Conservation (phyloP, 1,140 invertebrate genomes). For the Trichogramma pretiosum region DNA sequence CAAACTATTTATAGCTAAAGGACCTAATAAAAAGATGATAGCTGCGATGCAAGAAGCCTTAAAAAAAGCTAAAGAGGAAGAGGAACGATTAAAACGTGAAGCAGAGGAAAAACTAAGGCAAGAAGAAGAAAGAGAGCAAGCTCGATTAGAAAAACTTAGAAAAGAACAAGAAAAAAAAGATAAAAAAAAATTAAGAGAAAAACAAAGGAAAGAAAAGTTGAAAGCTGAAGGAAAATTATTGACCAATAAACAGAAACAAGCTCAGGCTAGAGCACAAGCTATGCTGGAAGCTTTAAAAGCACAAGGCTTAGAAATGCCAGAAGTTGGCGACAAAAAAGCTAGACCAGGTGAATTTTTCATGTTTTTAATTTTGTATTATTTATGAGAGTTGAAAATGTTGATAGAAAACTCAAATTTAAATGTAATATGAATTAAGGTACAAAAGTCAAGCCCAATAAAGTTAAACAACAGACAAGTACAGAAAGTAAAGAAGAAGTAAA, state of each 20-base stretch:
- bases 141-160: constrained; percentile 64
- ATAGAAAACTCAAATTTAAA: background rate
- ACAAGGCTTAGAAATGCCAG: constrained; percentile 62
- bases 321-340: constrained; percentile 62
- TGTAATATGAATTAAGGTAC: constrained; percentile 42
- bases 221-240: constrained; percentile 92
- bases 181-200: constrained; percentile 89
- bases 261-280: constrained; percentile 75
- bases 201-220: constrained; percentile 82
- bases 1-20: constrained; percentile 40
- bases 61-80: constrained; percentile 51
- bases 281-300: constrained; percentile 81
- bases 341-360: constrained; percentile 45
- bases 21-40: constrained; percentile 69
- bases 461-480: constrained; percentile 39
- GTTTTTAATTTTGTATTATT: background rate
- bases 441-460: constrained; percentile 62
- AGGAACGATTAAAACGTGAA: constrained; percentile 67
- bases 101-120: constrained; percentile 71
- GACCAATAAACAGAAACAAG: constrained; percentile 86
- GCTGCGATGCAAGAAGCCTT: constrained; percentile 83
- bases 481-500: constrained; percentile 43
- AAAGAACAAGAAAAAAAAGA: constrained; percentile 82
- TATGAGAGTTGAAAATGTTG: background rate
- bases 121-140: constrained; percentile 65